Base-by-base conservation (phyloP, 2,797 vertebrate species). In the Cynopterus sphinx region DNA sequence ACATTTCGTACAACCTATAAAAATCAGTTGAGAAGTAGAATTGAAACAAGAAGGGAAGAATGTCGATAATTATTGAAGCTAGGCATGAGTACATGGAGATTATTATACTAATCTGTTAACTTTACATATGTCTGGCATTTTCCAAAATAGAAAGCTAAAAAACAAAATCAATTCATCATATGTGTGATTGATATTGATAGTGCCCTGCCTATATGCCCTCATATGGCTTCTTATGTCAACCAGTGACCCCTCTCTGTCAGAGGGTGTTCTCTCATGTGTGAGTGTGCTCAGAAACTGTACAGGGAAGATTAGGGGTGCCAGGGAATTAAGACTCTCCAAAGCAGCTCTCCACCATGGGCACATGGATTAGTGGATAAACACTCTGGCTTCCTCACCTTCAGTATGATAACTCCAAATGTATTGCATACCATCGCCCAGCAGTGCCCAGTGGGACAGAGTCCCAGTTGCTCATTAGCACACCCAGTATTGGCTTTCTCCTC, bases 61-160 rank as follows among this genome's bases (percentile, higher is more conserved):
- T 41, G 31, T 67, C 55, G 70, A 85, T 70, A 26, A 70, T 55
- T 49, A 8, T 85, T 75, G 75, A 61, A 91, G 26, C n/a, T 63
- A 57, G n/a, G 57, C 17, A 67, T 63, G 26, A 15, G 59, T 43
- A 53, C 83, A 43, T 12, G 12, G 21, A 12, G 28, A 9, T 85
- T 67, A 41, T 63, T 65, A 87, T 26, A 74, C 43, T 75, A 22
- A 26, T 91, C 53, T 75, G 81, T 65, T 84, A 90, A 78, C 8
- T 83, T 89, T 28, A 41, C 84, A 24, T n/a, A 65, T 43, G 9
- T 81, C 51, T 33, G 78, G 74, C 33, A 24, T 78, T 67, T 79
- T 86, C 75, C 55, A 81, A 61, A 93, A 84, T 15, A 81, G 73
- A 87, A 85, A 90, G 39, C 46, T 90, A 57, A 92, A 68, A 96